A percentile compares a stretch with the other conserved stretches of the same genome.
Conservation (phyloP, 2,888 invertebrate genomes). For the Meganola albula region DNA sequence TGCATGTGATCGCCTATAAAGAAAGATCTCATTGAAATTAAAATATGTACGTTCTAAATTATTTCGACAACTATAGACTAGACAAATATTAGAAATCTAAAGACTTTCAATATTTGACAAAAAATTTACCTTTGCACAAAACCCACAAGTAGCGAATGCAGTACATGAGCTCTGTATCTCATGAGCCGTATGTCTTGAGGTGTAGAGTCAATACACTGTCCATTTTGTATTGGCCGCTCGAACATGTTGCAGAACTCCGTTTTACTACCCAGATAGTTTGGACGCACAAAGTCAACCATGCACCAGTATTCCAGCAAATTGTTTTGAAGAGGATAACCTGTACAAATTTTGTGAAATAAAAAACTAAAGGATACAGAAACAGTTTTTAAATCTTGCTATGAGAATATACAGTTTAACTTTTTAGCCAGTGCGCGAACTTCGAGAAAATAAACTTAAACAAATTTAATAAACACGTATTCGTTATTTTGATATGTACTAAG, state of each 20-base stretch:
- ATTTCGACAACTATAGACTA: too few species aligned
- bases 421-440: too few species aligned
- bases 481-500: too few species aligned
- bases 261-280: constrained; percentile 97
- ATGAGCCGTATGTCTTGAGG: constrained; percentile 95
- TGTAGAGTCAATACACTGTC: constrained; percentile 98
- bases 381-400: too few species aligned
- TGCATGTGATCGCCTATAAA: constrained; percentile 88
- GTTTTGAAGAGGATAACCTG: constrained; percentile 97
- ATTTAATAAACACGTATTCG: too few species aligned
- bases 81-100: too few species aligned
- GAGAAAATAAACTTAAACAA: too few species aligned
- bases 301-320: constrained; percentile 98
- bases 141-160: constrained; percentile 95
- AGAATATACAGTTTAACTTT: too few species aligned
- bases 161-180: constrained; percentile 96
- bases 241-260: constrained; percentile 99
- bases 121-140: constrained; percentile 93
- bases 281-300: constrained; percentile 99
- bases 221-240: constrained; percentile 98
- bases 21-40: background rate
- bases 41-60: too few species aligned
- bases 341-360: too few species aligned
- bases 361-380: too few species aligned
- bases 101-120: too few species aligned